Evolutionary conservation across 2,797 vertebrate species (phyloP), one percentile per base, ranked within the genome.

Genomic region (Tarsius wallacei): DNA sequence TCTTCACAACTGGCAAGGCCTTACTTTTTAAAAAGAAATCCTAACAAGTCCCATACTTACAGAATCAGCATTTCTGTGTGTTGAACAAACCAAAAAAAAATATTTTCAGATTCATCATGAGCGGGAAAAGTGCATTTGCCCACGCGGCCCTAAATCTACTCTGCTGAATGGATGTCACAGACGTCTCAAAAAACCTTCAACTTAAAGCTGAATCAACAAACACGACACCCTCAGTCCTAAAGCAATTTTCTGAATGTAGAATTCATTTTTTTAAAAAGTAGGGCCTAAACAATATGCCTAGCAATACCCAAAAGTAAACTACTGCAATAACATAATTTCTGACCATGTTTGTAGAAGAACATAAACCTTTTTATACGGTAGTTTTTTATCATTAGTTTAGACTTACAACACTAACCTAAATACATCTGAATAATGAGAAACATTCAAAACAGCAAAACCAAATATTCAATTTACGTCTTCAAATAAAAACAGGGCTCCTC

Each of bases 101-200:
- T 66, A 14, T 70, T 87, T 96, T 96, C 78, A 89, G 73, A 84
- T 96, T 95, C 91, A 91, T 59, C 49, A 68, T 59, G 49, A 87
- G 15, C 33, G 64, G 70, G 76, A 74, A 96, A 97, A 81, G 80
- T 61, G 4, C 51, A 95, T 31, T 96, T 97, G 87, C 49, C 59
- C 22, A 85, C 5, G 70, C 19, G 17, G 6, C 61, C 74, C 85
- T 77, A 84, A 97, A 94, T 77, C 70, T 87, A 59, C 66, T 70
- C 55, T 49, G 51, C 57, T 93, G 61, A 96, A 74, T 36, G 85
- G 93, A 87, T 93, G 93, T 93, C 74, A 96, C 16, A 81, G 19
- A 93, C n/a, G 51, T 93, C 31, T 83, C 83, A 93, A 90, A 84
- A 87, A 70, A 53, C 26, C 16, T 47, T 7, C 21, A 5, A 57